Evolutionary conservation across 2,113 vertebrate species (phyloP), one percentile per base, ranked within the genome.

Genomic region (Genyomyrus donnyi): DNA sequence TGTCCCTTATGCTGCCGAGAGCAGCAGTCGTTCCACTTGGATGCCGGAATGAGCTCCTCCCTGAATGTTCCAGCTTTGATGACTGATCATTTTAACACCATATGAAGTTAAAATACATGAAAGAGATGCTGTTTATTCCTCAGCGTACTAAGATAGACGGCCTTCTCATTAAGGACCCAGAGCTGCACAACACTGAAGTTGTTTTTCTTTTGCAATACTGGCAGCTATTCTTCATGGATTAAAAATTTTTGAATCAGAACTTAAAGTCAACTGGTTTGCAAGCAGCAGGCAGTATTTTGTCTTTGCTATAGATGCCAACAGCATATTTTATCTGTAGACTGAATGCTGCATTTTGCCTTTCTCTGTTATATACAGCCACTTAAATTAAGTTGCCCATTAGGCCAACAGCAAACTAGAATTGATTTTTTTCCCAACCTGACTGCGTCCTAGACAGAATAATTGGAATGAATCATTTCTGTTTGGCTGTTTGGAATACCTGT

Each of bases 91-190:
- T 58, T 45, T 42, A 31, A 84, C 49, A 58, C 89, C 21, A n/a
- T 48, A n/a, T 89, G 52, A 89, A 50, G 89, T 49, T 24, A 85
- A 89, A 56, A 35, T 84, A 58, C 49, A 85, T 62, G 50, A 62
- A 85, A 89, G 80, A n/a, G n/a, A 89, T 46, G 50, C 21, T 85
- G 89, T 89, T 85, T 89, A 89, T 46, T 89, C 77, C 89, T 89
- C 89, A 58, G 89, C 7, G 10, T 84, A 3, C 45, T 84, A 42
- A 84, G 21, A 89, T 56, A 86, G 46, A 88, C 48, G 42, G 42
- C 42, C 24, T 9, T 10, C 83, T 48, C 48, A 13, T 85, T 48
- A 85, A 85, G 83, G 5, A 15, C 49, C 48, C 48, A n/a, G 31
- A 49, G 17, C 15, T 31, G 49, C 35, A 31, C 27, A 5, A 56